phyloP scores from a whole-genome alignment of 2,797 vertebrate genomes.

The Echiichthys vipera region DNA sequence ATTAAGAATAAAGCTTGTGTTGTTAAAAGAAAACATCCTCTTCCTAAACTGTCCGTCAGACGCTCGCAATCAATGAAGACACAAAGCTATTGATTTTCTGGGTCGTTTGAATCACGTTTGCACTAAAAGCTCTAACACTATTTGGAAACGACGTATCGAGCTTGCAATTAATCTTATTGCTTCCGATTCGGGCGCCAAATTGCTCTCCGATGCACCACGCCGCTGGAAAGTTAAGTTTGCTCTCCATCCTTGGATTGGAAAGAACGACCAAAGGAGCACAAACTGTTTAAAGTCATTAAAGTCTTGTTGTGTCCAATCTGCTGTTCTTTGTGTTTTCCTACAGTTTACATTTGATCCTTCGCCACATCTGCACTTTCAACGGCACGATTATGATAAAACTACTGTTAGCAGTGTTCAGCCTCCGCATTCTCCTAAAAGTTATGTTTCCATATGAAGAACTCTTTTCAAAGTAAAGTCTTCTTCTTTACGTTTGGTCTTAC shows the following conservation, averaged over 20 bases:
- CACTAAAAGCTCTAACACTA: slow-evolving; percentile 15
- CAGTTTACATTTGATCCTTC: neutral
- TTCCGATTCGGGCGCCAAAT: neutral
- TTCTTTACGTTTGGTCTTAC: too few relatives aligned
- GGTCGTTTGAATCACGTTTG: slow-evolving; percentile 25
- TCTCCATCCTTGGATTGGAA: neutral
- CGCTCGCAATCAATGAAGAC: slow-evolving; percentile 28
- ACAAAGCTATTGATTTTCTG: slow-evolving; percentile 30
- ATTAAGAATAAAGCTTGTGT: neutral
- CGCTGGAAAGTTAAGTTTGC: neutral
- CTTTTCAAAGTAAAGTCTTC: too few relatives aligned
- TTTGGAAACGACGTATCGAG: slow-evolving; percentile 11
- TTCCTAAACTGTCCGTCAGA: neutral
- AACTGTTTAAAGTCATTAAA: neutral
- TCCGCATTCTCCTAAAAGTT: too few relatives aligned
- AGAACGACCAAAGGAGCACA: neutral
- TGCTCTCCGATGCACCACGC: neutral
- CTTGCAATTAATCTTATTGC: neutral
- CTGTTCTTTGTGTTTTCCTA: too few relatives aligned
- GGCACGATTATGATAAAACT: neutral
- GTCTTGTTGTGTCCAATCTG: neutral
- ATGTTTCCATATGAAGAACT: too few relatives aligned
- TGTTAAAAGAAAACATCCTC: neutral
- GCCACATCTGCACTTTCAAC: neutral
- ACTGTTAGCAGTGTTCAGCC: too few relatives aligned